Evolutionary conservation across 2,888 invertebrate species (phyloP).

Genomic region (Drosophila niveifrons): DNA sequence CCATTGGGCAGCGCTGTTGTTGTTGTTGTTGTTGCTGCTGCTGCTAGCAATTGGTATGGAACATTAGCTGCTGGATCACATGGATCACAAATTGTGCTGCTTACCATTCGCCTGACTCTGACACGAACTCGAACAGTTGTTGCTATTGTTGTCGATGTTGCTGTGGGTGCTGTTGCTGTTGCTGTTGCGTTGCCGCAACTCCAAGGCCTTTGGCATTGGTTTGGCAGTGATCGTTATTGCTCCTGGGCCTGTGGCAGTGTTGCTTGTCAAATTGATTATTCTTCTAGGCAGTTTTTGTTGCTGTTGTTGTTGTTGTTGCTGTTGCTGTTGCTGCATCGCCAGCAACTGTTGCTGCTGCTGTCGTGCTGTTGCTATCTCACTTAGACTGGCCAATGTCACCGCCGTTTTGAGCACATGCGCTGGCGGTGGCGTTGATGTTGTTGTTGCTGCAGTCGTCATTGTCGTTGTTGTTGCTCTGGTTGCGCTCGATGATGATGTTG

Average conservation of each 20-base stretch:
- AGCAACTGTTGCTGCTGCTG: slow-evolving; percentile 70
- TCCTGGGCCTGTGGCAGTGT: slow-evolving; percentile 44
- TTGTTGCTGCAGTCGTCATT: slow-evolving; percentile 59
- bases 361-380: slow-evolving; percentile 81
- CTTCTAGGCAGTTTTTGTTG: slow-evolving; percentile 71
- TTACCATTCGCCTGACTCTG: slow-evolving; percentile 65
- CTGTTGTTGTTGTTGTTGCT: slow-evolving; percentile 55
- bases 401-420: slow-evolving; percentile 82
- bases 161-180: slow-evolving; percentile 33
- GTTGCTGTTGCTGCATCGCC: slow-evolving; percentile 42
- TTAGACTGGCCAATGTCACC: slow-evolving; percentile 79
- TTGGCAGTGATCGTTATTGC: slow-evolving; percentile 58
- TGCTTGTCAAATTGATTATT: slow-evolving; percentile 70
- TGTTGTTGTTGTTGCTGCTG: slow-evolving; percentile 20
- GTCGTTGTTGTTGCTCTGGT: slow-evolving; percentile 63
- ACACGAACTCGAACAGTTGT: slow-evolving; percentile 29
- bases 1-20: slow-evolving; percentile 40
- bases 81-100: slow-evolving; percentile 60
- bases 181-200: slow-evolving; percentile 39
- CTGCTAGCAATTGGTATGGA: slow-evolving; percentile 47
- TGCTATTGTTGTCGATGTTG: slow-evolving; percentile 34
- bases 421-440: slow-evolving; percentile 72
- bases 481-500: slow-evolving; percentile 61
- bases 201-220: slow-evolving; percentile 36
- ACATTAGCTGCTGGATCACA: slow-evolving; percentile 43